Conservation (phyloP, 2,888 invertebrate genomes). For the Orthosia incerta region DNA sequence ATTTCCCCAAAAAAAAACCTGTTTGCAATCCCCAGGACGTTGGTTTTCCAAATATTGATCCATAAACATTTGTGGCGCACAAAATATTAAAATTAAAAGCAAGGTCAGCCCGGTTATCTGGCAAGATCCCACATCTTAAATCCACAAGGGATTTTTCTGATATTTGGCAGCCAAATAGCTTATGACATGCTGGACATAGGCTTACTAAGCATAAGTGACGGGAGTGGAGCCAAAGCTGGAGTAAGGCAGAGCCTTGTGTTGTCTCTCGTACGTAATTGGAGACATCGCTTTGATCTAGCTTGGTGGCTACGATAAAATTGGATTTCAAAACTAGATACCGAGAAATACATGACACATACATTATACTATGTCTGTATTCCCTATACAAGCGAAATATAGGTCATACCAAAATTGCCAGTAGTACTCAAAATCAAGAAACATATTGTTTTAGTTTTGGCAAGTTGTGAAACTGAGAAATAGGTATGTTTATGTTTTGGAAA, state of each 20-base stretch:
- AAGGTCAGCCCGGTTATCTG: background rate
- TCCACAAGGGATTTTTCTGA: slow-evolving; percentile 15
- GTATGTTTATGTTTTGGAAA: background rate
- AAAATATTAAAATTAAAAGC: background rate
- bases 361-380: no score
- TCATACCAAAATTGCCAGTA: no score
- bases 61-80: background rate
- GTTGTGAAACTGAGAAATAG: background rate
- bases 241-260: background rate
- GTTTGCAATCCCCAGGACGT: background rate
- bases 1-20: background rate
- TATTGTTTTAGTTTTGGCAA: no score
- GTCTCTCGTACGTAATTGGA: slow-evolving; percentile 37
- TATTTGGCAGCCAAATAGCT: slow-evolving; percentile 34
- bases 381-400: no score
- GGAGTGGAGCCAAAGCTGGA: slow-evolving; percentile 3
- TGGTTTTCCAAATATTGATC: no score
- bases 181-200: slow-evolving; percentile 11
- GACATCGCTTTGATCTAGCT: slow-evolving; percentile 10
- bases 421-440: no score
- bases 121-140: slow-evolving; percentile 1
- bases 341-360: background rate
- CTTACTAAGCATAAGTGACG: slow-evolving; percentile 26
- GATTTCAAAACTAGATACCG: background rate
- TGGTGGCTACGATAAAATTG: slow-evolving; percentile 1